Evolutionary conservation across 2,888 invertebrate species (phyloP), one percentile per base, ranked within the genome.

Genomic region (Parthenolecanium corni): DNA sequence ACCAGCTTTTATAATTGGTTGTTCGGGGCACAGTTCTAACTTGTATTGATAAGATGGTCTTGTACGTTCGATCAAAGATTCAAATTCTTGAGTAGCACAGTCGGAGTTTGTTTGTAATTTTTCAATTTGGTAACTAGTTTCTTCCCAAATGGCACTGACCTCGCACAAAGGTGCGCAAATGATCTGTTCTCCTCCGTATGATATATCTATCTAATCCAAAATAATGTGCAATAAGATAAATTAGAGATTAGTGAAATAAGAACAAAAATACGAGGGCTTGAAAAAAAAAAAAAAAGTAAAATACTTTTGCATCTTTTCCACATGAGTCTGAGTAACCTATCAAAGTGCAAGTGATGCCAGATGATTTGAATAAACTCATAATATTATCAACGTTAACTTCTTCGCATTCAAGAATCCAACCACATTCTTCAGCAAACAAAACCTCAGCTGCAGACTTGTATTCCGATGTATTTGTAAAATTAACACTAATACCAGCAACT

Each of bases 81-180:
- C 76, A 75, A 82, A 87, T 76, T 97, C 96, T 70, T 88, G 82
- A 46, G 79, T 75, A 1, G 87, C 88, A 71, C 91, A 93, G 3
- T 80, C 78, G 0, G 81, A 77, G 71, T 89, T 87, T 0, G 89
- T 84, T 75, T 97, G 97, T 14, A 83, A 79, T 66, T 83, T 78
- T 73, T 97, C 97, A 58, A 98, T 74, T 67, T 83, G 83, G 72
- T 87, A 93, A 74, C 95, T 94, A 0, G 95, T 96, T 72, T 91
- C 90, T 74, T 97, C 97, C 97, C 97, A 98, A 72, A 85, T 80
- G 70, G 83, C 49, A 9, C 62, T 63, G 16, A 52, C 42, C 11
- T 62, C 49, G 46, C 24, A 58, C 21, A 66, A 25, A 46, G 63
- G 51, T 11, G 25, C 21, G 21, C 47, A 49, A 20, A 66, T 25